Base-by-base conservation (phyloP, 2,888 invertebrate species). In the Tanytarsus gracilentus region DNA sequence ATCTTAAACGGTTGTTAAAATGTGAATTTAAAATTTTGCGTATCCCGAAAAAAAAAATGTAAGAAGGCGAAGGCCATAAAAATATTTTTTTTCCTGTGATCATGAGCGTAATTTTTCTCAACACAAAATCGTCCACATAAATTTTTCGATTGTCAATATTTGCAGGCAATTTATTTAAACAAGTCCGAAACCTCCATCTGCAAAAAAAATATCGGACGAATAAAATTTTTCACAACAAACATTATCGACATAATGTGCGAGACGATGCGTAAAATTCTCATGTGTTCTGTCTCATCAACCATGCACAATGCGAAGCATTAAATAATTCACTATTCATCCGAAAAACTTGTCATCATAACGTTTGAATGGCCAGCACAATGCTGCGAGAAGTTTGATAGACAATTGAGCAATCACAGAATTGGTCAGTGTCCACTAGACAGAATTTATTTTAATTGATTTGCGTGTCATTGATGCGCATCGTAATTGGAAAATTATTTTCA, bases 391-490 rank as follows among this genome's bases (percentile, higher is more conserved):
- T 29, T 29, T 29, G 9, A 29, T 9, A 29, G 29, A 29, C 29
- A 29, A n/a, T 11, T 33, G 3, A 4, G 33, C 33, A 33, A 11
- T 3, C 33, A 33, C 9, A 33, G 11, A 44, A 44, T 44, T 23
- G 23, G 44, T 9, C 44, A 44, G 9, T 21, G 23, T 33, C n/a
- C n/a, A 9, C 16, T 18, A 21, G 18, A 6, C 18, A 18, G 7
- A 40, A 9, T 30, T 48, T 48, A 58, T 55, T 58, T 58, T 48
- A 58, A 58, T 58, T 58, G 58, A 58, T 58, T 58, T 48, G 58
- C 48, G 7, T 58, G 58, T 29, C 29, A 58, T 27, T 58, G 58
- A 48, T 29, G 58, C 58, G 48, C 26, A 58, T 21, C 58, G 29
- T 58, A 44, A 58, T 58, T 58, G 58, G 30, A 27, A 23, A 48